Base-by-base conservation (phyloP, 2,888 invertebrate genomes). In the Gari tellinella region DNA sequence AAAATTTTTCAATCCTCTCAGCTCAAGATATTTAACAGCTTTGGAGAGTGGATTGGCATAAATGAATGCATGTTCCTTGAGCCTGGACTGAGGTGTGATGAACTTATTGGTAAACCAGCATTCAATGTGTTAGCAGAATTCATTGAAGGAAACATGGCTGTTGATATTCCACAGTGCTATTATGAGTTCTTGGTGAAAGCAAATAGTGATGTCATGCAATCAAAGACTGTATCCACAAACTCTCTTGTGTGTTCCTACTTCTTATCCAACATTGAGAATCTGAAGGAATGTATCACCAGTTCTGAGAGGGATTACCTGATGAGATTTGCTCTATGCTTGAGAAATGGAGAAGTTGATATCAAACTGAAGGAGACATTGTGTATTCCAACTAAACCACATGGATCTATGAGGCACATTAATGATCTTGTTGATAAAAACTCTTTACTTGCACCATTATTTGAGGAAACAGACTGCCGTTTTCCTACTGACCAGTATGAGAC, bases 221-320 rank as follows among this genome's bases (percentile, higher is more conserved):
- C 17, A 15, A 53, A 46, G 25, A 72, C 74, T n/a, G 40, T 81
- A n/a, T 38, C 48, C 14, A 14, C 15, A 37, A 66, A 66, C n/a
- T n/a, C 43, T 3, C 80, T 83, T 51, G 72, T 65, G n/a, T 8
- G 48, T 0, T 21, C 73, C 10, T 51, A 76, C 31, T 72, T 83
- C 37, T 55, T 81, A n/a, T 70, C 78, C 49, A 66, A 80, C 37
- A 48, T 83, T 2, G 23, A 53, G 0, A 12, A 25, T 15, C 55
- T 72, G 21, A 14, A 31, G 31, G 5, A 53, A 31, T 14, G n/a
- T 38, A n/a, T 14, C 19, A 15, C 19, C 1, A 14, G 31, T 14
- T 14, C 41, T 43, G 52, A 45, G 19, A 53, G 73, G 21, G 38
- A 60, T 31, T 15, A 48, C 14, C 14, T 76, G 7, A 17, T 72